Conservation (phyloP, 2,113 vertebrate genomes). For the Lepus timidus region DNA sequence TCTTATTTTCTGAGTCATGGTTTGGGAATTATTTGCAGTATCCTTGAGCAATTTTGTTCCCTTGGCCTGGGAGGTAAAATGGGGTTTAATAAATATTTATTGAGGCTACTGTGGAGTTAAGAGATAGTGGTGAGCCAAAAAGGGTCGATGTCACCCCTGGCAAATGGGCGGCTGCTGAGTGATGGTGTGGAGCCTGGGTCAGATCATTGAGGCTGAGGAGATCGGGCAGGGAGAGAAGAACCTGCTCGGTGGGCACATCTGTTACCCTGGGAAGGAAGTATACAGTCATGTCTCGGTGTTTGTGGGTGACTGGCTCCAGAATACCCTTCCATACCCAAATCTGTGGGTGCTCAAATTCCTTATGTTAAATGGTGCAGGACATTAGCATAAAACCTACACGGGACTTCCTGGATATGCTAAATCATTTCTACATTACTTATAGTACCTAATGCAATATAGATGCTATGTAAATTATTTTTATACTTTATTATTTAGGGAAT, state of each 20-base stretch:
- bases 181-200: neutral
- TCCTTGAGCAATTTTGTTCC: neutral
- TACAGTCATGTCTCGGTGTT: no score
- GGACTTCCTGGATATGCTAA: no score
- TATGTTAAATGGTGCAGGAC: no score
- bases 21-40: slow-evolving; percentile 27
- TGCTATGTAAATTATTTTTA: no score
- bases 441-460: no score
- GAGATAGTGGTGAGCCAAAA: neutral
- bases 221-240: neutral
- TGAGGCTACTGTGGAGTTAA: neutral
- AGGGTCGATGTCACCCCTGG: neutral
- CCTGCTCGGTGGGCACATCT: neutral
- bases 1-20: slow-evolving; percentile 22
- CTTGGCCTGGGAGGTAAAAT: slow-evolving; percentile 33
- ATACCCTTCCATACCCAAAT: no score
- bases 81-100: neutral
- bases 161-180: neutral
- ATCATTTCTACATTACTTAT: no score
- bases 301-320: no score
- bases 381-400: no score
- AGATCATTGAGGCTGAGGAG: neutral
- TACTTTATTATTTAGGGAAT: no score
- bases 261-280: neutral
- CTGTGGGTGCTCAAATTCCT: no score